Evolutionary conservation across 2,797 vertebrate species (phyloP).

Genomic region (Halcyon smyrnensis): DNA sequence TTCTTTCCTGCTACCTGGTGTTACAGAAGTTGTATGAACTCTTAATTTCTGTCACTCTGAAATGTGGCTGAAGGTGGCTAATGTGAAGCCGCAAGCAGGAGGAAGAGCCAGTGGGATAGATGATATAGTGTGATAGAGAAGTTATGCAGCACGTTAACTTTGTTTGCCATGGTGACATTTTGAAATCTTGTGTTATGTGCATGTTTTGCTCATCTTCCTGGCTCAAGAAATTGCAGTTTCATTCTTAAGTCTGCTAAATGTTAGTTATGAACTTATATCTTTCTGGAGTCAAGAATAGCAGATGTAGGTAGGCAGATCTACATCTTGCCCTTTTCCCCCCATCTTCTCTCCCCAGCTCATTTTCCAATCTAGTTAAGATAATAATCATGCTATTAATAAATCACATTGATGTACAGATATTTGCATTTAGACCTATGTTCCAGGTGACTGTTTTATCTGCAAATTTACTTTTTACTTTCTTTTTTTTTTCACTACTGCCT

Average conservation of each 20-base stretch:
- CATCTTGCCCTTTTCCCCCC: not conserved
- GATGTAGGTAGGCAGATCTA: not conserved
- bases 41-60: not conserved
- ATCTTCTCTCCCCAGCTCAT: not conserved
- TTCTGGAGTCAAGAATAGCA: not conserved
- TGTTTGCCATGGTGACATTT: not conserved
- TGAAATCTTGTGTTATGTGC: not conserved
- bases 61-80: not conserved
- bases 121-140: not conserved
- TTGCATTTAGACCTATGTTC: not conserved
- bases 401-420: not conserved
- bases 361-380: not conserved
- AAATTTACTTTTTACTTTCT: not conserved
- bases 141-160: not conserved
- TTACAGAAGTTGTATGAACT: not conserved
- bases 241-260: not conserved
- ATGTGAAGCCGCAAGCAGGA: not conserved
- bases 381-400: not conserved
- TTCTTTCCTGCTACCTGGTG: not conserved
- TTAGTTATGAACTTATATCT: not conserved
- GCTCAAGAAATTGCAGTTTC: not conserved
- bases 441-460: not conserved
- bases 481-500: not conserved
- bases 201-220: not conserved
- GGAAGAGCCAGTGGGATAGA: not conserved